Conservation (phyloP, 1,140 invertebrate genomes). For the Andricus grossulariae region DNA sequence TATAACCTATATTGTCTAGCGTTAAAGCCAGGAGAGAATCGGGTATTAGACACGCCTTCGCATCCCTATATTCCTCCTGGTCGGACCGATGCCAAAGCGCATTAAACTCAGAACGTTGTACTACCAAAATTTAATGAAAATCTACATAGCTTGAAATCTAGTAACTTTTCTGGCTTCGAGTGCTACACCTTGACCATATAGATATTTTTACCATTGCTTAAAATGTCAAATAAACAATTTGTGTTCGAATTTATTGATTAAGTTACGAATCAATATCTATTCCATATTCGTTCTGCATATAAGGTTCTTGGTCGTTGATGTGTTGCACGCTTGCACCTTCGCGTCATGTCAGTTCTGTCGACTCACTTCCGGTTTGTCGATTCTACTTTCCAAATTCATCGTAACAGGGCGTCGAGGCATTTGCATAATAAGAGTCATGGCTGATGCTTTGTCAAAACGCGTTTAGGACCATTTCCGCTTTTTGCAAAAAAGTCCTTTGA, state of each 20-base stretch:
- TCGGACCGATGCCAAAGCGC: slow-evolving; percentile 38
- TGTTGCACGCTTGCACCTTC: background rate
- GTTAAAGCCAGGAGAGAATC: slow-evolving; percentile 45
- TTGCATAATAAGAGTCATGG: slow-evolving; percentile 41
- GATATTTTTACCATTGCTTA: too few relatives aligned
- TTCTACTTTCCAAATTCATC: slow-evolving; percentile 12
- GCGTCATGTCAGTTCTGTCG: slow-evolving; percentile 13
- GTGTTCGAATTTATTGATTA: too few relatives aligned
- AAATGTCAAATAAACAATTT: too few relatives aligned
- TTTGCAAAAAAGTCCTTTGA: background rate
- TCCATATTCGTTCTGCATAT: background rate
- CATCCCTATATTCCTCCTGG: slow-evolving; percentile 47
- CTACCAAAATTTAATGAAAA: slow-evolving; percentile 58
- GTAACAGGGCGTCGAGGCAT: slow-evolving; percentile 26
- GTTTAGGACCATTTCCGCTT: slow-evolving; percentile 22
- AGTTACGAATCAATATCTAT: too few relatives aligned
- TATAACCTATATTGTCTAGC: background rate
- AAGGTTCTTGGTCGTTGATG: background rate
- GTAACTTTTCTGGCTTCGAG: background rate
- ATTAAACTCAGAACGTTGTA: slow-evolving; percentile 51
- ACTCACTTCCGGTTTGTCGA: slow-evolving; percentile 43
- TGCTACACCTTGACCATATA: background rate
- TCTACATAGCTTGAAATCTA: slow-evolving; percentile 7
- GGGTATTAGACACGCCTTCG: slow-evolving; percentile 57
- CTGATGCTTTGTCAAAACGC: slow-evolving; percentile 24